Conservation (phyloP, 2,113 vertebrate species). For the Ailuropoda melanoleuca region DNA sequence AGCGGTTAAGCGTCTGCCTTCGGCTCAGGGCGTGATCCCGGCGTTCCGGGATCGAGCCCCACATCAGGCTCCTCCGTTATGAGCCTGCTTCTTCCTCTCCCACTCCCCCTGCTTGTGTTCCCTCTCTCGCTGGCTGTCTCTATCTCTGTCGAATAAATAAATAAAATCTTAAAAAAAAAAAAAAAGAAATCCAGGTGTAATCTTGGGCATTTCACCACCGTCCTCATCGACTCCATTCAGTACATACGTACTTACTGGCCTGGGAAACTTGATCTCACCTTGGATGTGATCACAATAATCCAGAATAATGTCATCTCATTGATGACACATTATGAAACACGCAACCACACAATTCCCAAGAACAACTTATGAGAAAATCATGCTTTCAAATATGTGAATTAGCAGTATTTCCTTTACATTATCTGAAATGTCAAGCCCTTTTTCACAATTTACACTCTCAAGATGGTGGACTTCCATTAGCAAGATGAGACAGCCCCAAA, state of each 20-base stretch:
- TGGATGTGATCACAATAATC: constrained; percentile 50
- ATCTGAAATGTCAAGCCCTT: not conserved
- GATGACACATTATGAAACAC: constrained; percentile 60
- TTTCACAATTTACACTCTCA: not conserved
- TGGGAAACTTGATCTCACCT: not conserved
- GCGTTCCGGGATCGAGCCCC: too few species aligned
- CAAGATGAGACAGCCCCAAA: not conserved
- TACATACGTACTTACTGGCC: not conserved
- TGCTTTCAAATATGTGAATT: constrained; percentile 33
- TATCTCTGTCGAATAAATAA: too few species aligned
- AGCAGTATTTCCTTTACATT: constrained; percentile 58
- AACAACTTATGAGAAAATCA: not conserved
- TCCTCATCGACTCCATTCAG: not conserved
- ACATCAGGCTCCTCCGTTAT: too few species aligned
- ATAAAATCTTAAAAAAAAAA: too few species aligned
- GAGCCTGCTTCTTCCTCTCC: too few species aligned
- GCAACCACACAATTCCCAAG: constrained; percentile 35
- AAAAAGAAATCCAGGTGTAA: constrained; percentile 64
- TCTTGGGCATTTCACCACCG: too few species aligned
- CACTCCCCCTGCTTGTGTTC: too few species aligned
- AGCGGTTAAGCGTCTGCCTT: too few species aligned
- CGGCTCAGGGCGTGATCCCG: too few species aligned
- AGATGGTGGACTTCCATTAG: not conserved
- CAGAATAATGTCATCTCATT: constrained; percentile 47
- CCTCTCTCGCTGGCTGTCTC: too few species aligned